phyloP scores from a whole-genome alignment of 1,140 invertebrate species.

The Drosophila jambulina region DNA sequence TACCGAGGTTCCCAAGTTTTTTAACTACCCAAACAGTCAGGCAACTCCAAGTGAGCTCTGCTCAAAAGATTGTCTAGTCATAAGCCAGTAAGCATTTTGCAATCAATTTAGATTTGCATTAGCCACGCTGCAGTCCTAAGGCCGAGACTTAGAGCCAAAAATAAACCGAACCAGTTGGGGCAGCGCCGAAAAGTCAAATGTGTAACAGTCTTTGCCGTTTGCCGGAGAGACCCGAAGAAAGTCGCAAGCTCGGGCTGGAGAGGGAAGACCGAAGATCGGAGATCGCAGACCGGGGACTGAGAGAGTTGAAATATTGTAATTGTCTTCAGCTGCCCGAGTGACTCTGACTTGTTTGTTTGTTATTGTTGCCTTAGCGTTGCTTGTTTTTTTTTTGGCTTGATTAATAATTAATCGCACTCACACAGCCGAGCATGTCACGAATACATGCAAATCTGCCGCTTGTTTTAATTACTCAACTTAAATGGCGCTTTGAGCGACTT shows the following conservation, averaged over 20 bases:
- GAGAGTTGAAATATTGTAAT: slow-evolving; percentile 81
- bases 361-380: slow-evolving; percentile 58
- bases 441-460: slow-evolving; percentile 70
- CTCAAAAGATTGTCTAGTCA: slow-evolving; percentile 52
- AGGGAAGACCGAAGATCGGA: slow-evolving; percentile 21
- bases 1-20: not conserved
- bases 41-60: slow-evolving; percentile 32
- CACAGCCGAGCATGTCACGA: slow-evolving; percentile 9
- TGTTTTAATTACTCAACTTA: slow-evolving; percentile 81
- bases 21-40: slow-evolving; percentile 22
- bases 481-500: slow-evolving; percentile 82
- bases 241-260: slow-evolving; percentile 31
- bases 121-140: slow-evolving; percentile 52
- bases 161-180: slow-evolving; percentile 53
- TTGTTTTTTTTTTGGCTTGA: slow-evolving; percentile 66
- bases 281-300: slow-evolving; percentile 42
- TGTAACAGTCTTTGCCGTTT: slow-evolving; percentile 42
- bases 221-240: slow-evolving; percentile 44
- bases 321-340: slow-evolving; percentile 65
- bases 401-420: slow-evolving; percentile 79
- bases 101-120: slow-evolving; percentile 82
- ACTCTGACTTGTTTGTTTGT: slow-evolving; percentile 74
- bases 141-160: slow-evolving; percentile 35
- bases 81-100: slow-evolving; percentile 68
- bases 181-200: slow-evolving; percentile 48